Evolutionary conservation across 2,113 vertebrate species (phyloP).

Genomic region (Bolborhynchus lineola): DNA sequence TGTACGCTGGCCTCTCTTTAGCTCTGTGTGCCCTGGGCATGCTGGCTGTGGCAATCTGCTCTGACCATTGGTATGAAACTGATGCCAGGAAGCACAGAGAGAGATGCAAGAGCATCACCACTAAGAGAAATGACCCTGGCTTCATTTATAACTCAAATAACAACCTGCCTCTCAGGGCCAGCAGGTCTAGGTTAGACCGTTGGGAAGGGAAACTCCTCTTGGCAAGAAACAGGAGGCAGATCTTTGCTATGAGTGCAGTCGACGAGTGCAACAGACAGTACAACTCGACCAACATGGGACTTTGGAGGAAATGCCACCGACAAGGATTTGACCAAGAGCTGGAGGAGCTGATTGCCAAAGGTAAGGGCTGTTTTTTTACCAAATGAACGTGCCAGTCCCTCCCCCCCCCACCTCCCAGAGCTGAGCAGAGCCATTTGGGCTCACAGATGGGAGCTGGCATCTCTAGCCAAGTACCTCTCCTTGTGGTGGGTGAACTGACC

Average conservation of each 20-base stretch:
- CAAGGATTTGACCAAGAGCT: slow-evolving; percentile 92
- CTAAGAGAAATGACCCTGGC: slow-evolving; percentile 93
- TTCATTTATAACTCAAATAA: slow-evolving; percentile 99
- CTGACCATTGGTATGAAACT: slow-evolving; percentile 99
- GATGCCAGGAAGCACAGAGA: slow-evolving; percentile 96
- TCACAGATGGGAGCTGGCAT: background rate
- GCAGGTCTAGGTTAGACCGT: slow-evolving; percentile 86
- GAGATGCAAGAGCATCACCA: slow-evolving; percentile 94
- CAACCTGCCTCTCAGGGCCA: slow-evolving; percentile 93
- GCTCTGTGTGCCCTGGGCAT: slow-evolving; percentile 97
- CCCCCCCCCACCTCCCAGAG: too few relatives aligned
- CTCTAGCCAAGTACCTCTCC: background rate
- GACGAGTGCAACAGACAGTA: slow-evolving; percentile 96
- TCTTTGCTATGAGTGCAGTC: slow-evolving; percentile 94
- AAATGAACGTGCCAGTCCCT: background rate
- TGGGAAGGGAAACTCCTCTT: slow-evolving; percentile 91
- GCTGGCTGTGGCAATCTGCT: slow-evolving; percentile 98
- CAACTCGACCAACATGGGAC: slow-evolving; percentile 98
- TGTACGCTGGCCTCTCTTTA: slow-evolving; percentile 96
- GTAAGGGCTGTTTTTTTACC: slow-evolving; percentile 73
- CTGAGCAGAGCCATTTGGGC: background rate
- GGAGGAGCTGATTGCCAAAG: slow-evolving; percentile 92
- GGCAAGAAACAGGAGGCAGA: slow-evolving; percentile 91
- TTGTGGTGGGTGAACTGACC: background rate
- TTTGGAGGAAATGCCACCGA: slow-evolving; percentile 96